Conservation (phyloP, 2,888 invertebrate species). For the Hetaerina titia region DNA sequence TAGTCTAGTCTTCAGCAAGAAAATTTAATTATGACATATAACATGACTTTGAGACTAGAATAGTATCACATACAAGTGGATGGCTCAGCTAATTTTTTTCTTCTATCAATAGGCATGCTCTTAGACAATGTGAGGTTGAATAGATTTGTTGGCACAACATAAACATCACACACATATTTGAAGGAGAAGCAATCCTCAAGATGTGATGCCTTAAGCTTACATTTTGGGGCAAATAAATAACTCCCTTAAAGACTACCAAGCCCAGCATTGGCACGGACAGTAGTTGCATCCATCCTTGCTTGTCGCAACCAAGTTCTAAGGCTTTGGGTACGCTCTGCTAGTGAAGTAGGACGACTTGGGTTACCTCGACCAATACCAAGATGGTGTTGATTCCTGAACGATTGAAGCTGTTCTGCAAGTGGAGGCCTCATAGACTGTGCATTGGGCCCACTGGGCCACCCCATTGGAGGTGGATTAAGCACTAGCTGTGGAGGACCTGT, state of each 20-base stretch:
- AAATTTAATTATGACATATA: background rate
- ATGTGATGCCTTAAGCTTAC: slow-evolving; percentile 40
- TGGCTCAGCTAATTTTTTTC: slow-evolving; percentile 44
- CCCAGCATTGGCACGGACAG: background rate
- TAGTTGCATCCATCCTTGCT: slow-evolving; percentile 73
- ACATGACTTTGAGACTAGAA: slow-evolving; percentile 50
- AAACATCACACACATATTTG: slow-evolving; percentile 21
- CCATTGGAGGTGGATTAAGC: slow-evolving; percentile 56
- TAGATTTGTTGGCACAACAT: slow-evolving; percentile 45
- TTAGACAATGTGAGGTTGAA: background rate
- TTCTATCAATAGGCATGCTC: slow-evolving; percentile 32
- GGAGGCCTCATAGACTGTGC: slow-evolving; percentile 33
- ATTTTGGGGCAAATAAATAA: background rate
- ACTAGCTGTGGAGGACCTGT: slow-evolving; percentile 51
- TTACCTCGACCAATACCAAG: slow-evolving; percentile 73
- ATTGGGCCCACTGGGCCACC: slow-evolving; percentile 66
- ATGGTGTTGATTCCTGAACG: slow-evolving; percentile 76
- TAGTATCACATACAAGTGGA: slow-evolving; percentile 61
- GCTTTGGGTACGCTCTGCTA: slow-evolving; percentile 83
- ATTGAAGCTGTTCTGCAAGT: slow-evolving; percentile 75
- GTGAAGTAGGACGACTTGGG: slow-evolving; percentile 74
- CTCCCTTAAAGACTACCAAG: slow-evolving; percentile 49
- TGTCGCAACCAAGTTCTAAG: slow-evolving; percentile 84
- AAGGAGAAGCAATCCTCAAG: background rate
- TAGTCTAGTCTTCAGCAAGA: background rate